Base-by-base conservation (phyloP, 2,888 invertebrate genomes). In the Merodon equestris region DNA sequence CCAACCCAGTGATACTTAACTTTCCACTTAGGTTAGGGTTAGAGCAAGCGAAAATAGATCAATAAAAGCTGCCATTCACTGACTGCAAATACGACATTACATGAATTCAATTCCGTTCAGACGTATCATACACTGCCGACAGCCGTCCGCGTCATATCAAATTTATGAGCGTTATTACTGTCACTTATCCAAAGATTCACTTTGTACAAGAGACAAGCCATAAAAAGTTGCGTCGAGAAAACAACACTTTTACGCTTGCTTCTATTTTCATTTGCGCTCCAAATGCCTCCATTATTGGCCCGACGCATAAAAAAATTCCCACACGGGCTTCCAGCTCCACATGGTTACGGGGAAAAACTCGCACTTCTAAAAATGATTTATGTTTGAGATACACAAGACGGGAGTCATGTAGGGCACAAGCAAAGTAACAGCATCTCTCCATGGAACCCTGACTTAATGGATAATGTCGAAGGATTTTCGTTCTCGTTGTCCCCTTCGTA, bases 181-280 rank as follows among this genome's bases (percentile, higher is more conserved):
- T 56, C 71, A 71, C 71, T 71, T 71, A 63, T 71, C 48, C 61
- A 36, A n/a, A 71, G 40, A 61, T 56, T 71, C 71, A 71, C 56
- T 63, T 36, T 19, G 56, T 71, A 36, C 38, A 7, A 56, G 48
- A 56, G 40, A 54, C 42, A 61, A 42, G 61, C 54, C 34, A 50
- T 61, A 56, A 71, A 71, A 50, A 17, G n/a, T n/a, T 34, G 15
- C 9, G 18, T 17, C 48, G 12, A 44, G 18, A 48, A 48, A 9
- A 61, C 60, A 48, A 51, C 38, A 60, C 48, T 36, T 48, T 48
- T 48, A 40, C 56, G 56, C 40, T 38, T n/a, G 5, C n/a, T 61
- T 15, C 17, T 50, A 17, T 61, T 71, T 63, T 71, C 50, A 63
- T 71, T 71, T 56, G 15, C 48, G 38, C 48, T 48, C 61, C 61